Base-by-base conservation (phyloP, 2,888 invertebrate genomes). In the Hirtodrosophila alboralis region DNA sequence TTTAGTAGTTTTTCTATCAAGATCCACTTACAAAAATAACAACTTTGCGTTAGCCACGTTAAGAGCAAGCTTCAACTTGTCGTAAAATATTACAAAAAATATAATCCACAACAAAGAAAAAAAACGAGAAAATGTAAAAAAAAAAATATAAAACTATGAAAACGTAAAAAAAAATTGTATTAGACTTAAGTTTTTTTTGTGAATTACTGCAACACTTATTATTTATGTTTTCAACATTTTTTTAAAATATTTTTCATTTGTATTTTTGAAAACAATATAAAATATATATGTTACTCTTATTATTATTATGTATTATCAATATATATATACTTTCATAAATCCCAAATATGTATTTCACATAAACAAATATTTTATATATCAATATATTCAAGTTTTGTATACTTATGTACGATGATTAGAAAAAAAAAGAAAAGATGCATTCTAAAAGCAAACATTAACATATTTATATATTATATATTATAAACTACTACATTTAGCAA, bases 51-150 rank as follows among this genome's bases (percentile, higher is more conserved):
- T 75, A 78, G 71, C 79, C 77, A 71, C 81, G 89, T 88, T 89
- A 85, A 87, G 89, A 87, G 89, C 74, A 87, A 86, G 77, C 83
- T 80, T 72, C 10, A 83, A 81, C 59, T 76, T 78, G 71, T 87
- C 87, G 81, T 89, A 90, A 73, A 77, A 72, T 83, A 88, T 71
- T 65, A 69, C 52, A 71, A 65, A 74, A 47, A 14, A 38, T 69
- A 85, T 65, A 62, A 64, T 45, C 53, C 13, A 48, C 4, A 23
- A 23, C 4, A 18, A 36, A 31, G 44, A 53, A 41, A 67, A 77
- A 70, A 69, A 41, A 27, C 33, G 5, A 21, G 57, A 77, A 86
- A 74, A 65, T 13, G 38, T 51, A 70, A 74, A 76, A 84, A 75
- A 77, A 74, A 73, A 36, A 57, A 23, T 53, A 61, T 63, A 66